phyloP scores from a whole-genome alignment of 2,888 invertebrate species.

The Hirtodrosophila alboralis region DNA sequence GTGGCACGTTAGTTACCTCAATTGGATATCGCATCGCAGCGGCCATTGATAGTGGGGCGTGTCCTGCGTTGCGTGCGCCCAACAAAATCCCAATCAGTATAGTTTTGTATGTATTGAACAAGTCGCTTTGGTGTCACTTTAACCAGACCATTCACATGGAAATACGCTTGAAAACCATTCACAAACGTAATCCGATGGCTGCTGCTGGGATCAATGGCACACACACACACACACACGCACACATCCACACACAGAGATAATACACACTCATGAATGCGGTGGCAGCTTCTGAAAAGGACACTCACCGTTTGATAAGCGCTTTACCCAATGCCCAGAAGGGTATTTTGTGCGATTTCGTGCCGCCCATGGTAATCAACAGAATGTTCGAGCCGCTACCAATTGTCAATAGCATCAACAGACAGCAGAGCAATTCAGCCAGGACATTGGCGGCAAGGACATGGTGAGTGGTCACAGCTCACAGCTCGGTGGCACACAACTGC shows the following conservation, averaged over 20 bases:
- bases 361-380: slow-evolving; percentile 89
- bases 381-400: slow-evolving; percentile 49
- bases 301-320: slow-evolving; percentile 87
- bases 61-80: slow-evolving; percentile 89
- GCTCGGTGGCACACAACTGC: slow-evolving; percentile 26
- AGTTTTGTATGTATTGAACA: slow-evolving; percentile 89
- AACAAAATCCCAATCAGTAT: slow-evolving; percentile 91
- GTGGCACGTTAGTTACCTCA: slow-evolving; percentile 83
- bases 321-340: slow-evolving; percentile 90
- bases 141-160: slow-evolving; percentile 87
- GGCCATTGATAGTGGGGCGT: slow-evolving; percentile 88
- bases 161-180: slow-evolving; percentile 90
- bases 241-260: no score
- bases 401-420: slow-evolving; percentile 35
- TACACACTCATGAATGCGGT: slow-evolving; percentile 8
- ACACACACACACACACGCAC: no score
- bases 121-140: slow-evolving; percentile 85
- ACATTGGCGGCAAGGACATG: slow-evolving; percentile 32
- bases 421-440: slow-evolving; percentile 23
- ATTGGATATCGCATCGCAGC: slow-evolving; percentile 89
- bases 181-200: slow-evolving; percentile 91
- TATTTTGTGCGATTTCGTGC: slow-evolving; percentile 92
- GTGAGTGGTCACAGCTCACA: slow-evolving; percentile 10
- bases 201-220: slow-evolving; percentile 81
- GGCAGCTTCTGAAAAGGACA: slow-evolving; percentile 10